Base-by-base conservation (phyloP, 1,140 invertebrate genomes). In the Drosophila takahashii region DNA sequence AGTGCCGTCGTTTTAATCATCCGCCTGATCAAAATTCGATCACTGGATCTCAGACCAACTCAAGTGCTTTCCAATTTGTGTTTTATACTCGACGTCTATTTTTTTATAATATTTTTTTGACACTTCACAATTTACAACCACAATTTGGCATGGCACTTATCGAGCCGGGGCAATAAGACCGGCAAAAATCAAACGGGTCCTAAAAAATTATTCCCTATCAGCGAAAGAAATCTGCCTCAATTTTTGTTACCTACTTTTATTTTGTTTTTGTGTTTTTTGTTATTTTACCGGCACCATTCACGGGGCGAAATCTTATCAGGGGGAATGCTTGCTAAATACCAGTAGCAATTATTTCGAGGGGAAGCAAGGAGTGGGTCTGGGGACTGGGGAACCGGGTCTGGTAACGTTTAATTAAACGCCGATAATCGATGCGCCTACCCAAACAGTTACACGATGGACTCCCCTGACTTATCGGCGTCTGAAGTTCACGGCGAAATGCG, bases 261-360 rank as follows among this genome's bases (percentile, higher is more conserved):
- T 52, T 56, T 69, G 66, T 47, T 72, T 53, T 45, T 64, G 22
- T 44, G 9, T 11, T 32, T 39, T 27, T 16, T 22, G 39, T 15
- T 47, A 37, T 67, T 69, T 54, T 54, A 66, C 65, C 65, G 36
- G 69, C 42, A 57, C 62, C 48, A 60, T 72, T 67, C 50, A 67
- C 65, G 65, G 16, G n/a, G 2, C 42, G 41, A 52, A 74, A 70
- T 75, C 78, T 83, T 83, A 87, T 87, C 84, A 67, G 58, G 53
- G 37, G 16, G 71, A 73, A 84, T 58, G 84, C 83, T 89, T 89
- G 84, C 84, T 89, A 89, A 89, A 89, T 84, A 89, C 84, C 84
- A 80, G 84, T 89, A 89, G 84, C 84, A 84, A 89, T 84, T 77
- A 89, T 89, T 72, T 77, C 48, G 65, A 51, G 53, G 72, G 48